These are phyloP conservation scores for Sandelia bainsii DNA, from an alignment of 2,797 vertebrate genomes.

Conservation along the genomic window DNA sequence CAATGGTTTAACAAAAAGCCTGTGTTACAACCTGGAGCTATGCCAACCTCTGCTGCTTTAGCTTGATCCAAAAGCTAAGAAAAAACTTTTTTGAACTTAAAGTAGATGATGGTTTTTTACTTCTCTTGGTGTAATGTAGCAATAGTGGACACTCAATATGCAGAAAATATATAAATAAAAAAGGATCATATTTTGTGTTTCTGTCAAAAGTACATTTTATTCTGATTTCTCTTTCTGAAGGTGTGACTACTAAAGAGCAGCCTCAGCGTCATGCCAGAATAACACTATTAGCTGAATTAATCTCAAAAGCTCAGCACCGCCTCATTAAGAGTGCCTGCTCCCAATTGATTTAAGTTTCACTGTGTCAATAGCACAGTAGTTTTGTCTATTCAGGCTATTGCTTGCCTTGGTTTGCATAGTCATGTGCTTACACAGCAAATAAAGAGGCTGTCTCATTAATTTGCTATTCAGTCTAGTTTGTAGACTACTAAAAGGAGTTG, in stretches of 20 bases:
- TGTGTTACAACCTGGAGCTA: background rate
- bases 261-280: constrained; percentile 50
- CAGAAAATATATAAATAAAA: background rate
- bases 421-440: constrained; percentile 71
- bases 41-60: background rate
- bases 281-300: constrained; percentile 65
- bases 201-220: constrained; percentile 4
- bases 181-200: background rate
- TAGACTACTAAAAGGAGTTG: constrained; percentile 22
- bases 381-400: constrained; percentile 76
- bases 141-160: background rate
- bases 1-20: background rate
- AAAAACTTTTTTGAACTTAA: background rate
- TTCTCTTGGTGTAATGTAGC: background rate
- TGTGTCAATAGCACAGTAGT: constrained; percentile 72
- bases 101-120: background rate
- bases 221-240: constrained; percentile 26
- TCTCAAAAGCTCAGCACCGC: constrained; percentile 54
- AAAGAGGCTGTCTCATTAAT: constrained; percentile 65
- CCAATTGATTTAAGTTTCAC: constrained; percentile 74
- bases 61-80: background rate
- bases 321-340: constrained; percentile 68
- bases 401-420: constrained; percentile 63
- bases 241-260: constrained; percentile 46
- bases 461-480: constrained; percentile 35